Percentiles rank a stretch among this genome's conserved stretches.
Conservation (phyloP, 2,888 invertebrate species). For the Drosophila birchii region DNA sequence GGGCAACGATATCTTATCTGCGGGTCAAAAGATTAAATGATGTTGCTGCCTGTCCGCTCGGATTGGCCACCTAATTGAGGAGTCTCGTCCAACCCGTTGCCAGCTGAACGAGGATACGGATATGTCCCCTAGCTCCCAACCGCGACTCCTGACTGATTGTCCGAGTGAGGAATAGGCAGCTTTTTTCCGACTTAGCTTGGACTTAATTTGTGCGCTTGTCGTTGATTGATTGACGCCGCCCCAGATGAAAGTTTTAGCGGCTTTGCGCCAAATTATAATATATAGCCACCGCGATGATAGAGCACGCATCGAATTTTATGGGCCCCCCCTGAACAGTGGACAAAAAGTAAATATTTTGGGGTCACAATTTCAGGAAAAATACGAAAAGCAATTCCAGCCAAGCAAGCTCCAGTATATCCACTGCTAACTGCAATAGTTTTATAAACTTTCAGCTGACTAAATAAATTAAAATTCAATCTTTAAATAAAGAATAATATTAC, state of each 20-base stretch:
- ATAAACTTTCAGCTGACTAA: neutral
- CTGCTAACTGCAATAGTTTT: neutral
- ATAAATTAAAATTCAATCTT: neutral
- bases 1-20: constrained; percentile 60
- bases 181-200: constrained; percentile 59
- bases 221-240: constrained; percentile 73
- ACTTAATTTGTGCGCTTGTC: constrained; percentile 76
- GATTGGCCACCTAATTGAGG: constrained; percentile 63
- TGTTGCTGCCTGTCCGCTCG: constrained; percentile 51
- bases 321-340: constrained; percentile 46
- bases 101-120: constrained; percentile 19
- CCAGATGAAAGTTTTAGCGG: constrained; percentile 74
- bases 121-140: constrained; percentile 36
- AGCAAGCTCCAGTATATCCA: neutral
- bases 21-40: constrained; percentile 57
- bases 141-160: constrained; percentile 64
- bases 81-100: constrained; percentile 30
- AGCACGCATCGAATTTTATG: constrained; percentile 75
- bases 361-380: neutral
- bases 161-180: constrained; percentile 33
- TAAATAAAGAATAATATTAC: neutral
- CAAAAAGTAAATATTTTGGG: neutral
- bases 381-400: neutral
- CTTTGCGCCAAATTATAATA: constrained; percentile 75
- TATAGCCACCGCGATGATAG: constrained; percentile 61